Percentiles rank a stretch among this genome's conserved stretches.
phyloP scores from a whole-genome alignment of 2,113 vertebrate species.

The Chloropsis hardwickii region DNA sequence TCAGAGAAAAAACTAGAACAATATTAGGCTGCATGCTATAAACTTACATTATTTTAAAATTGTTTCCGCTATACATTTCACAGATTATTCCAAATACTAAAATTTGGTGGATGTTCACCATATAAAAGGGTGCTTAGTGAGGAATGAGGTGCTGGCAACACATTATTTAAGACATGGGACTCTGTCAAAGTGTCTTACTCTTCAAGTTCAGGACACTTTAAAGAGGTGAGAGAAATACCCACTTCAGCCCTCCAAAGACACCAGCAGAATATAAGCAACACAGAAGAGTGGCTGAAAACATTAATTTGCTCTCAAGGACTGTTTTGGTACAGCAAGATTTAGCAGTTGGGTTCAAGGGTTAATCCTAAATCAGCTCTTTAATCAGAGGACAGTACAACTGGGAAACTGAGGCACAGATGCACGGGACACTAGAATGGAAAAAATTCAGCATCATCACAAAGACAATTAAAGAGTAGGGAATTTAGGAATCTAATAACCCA shows the following conservation, averaged over 20 bases:
- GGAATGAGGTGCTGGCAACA: background rate
- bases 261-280: background rate
- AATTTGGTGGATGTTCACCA: background rate
- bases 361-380: constrained; percentile 17
- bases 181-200: background rate
- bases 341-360: background rate
- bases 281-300: background rate
- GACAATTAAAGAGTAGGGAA: constrained; percentile 61
- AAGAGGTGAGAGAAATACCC: background rate
- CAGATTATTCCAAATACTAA: background rate
- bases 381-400: constrained; percentile 32
- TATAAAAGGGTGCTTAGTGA: background rate
- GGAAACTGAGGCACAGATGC: constrained; percentile 65
- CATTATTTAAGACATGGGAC: background rate
- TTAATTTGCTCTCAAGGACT: background rate
- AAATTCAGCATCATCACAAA: background rate
- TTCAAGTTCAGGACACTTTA: background rate
- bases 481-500: constrained; percentile 63
- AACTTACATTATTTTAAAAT: background rate
- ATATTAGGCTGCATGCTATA: background rate
- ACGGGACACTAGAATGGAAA: constrained; percentile 38
- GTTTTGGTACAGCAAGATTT: background rate
- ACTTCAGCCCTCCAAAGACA: background rate
- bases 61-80: background rate
- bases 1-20: background rate